Percentiles rank a stretch among this genome's conserved stretches.
Conservation (phyloP, 2,113 vertebrate species). For the Protobothrops flavoviridis region DNA sequence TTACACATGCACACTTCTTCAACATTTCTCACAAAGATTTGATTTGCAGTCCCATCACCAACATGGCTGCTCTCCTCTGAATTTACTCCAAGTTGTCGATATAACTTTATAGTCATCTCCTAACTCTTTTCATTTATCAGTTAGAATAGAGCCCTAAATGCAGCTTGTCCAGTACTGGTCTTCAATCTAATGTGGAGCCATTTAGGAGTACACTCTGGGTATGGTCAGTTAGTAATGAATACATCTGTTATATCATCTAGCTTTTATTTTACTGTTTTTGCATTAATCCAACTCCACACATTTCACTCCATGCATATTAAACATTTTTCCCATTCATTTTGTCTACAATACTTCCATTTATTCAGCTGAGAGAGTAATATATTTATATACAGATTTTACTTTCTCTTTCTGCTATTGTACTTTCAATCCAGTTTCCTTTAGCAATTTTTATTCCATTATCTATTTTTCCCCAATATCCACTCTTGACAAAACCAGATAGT, state of each 20-base stretch:
- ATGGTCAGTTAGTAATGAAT: too few species aligned
- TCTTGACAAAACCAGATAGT: not conserved
- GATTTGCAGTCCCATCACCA: too few species aligned
- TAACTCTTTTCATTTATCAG: too few species aligned
- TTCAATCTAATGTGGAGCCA: too few species aligned
- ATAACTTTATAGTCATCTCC: too few species aligned
- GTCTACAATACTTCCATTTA: not conserved
- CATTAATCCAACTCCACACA: not conserved
- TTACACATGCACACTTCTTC: too few species aligned
- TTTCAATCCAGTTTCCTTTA: not conserved
- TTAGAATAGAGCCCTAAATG: too few species aligned
- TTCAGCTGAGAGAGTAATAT: not conserved
- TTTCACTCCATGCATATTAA: not conserved
- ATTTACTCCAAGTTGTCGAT: too few species aligned
- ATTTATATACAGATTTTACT: not conserved
- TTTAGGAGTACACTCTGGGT: not conserved
- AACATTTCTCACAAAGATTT: too few species aligned
- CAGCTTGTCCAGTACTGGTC: too few species aligned
- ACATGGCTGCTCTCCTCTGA: too few species aligned
- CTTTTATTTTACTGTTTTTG: not conserved
- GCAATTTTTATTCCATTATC: not conserved
- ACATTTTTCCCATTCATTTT: not conserved
- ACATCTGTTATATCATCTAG: not conserved
- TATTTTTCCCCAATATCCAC: not conserved
- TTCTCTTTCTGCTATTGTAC: not conserved